Evolutionary conservation across 2,797 vertebrate genomes (phyloP).

Genomic region (Eulemur mongoz): DNA sequence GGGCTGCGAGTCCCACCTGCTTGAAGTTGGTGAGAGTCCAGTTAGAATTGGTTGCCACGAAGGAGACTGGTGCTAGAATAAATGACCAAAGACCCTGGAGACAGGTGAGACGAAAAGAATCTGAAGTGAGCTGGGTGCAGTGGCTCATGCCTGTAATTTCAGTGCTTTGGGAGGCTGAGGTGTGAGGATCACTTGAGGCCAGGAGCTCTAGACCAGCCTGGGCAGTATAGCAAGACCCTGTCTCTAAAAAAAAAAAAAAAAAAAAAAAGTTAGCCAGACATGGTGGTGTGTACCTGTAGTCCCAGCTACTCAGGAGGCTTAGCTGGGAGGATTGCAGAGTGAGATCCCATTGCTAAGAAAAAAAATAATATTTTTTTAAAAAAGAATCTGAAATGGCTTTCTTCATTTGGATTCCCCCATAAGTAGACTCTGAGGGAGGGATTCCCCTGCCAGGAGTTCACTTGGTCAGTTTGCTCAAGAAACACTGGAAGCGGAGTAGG

Average conservation of each 20-base stretch:
- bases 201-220: not conserved
- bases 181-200: not conserved
- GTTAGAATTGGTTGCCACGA: not conserved
- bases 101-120: not conserved
- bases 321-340: not conserved
- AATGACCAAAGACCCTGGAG: not conserved
- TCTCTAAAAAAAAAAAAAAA: not conserved
- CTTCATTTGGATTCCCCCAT: not conserved
- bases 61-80: not conserved
- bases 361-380: not conserved
- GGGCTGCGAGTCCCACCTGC: not conserved
- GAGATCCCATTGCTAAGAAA: not conserved
- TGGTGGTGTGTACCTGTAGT: not conserved
- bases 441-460: not conserved
- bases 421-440: not conserved
- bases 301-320: not conserved
- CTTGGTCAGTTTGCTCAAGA: not conserved
- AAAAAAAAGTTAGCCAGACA: not conserved
- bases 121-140: not conserved
- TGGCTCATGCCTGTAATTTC: not conserved
- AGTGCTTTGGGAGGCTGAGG: not conserved
- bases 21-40: not conserved
- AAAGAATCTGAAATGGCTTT: not conserved
- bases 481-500: not conserved
- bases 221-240: not conserved